Evolutionary conservation across 2,888 invertebrate species (phyloP), one percentile per base, ranked within the genome.

Genomic region (Lagria hirta): DNA sequence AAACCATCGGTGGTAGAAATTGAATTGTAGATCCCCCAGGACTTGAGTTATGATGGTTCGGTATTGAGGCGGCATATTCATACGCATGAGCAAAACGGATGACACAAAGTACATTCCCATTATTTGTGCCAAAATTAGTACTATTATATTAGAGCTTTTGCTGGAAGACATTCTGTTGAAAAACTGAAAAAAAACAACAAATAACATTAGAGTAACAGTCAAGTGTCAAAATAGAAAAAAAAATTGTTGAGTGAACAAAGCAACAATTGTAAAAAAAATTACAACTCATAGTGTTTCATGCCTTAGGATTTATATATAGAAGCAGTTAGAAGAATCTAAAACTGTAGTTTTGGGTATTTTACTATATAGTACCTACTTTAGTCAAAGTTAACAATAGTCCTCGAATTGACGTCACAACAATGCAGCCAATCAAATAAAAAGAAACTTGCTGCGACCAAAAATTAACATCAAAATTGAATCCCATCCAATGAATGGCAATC

Each of bases 81-180:
- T 99, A 16, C 99, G 77, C 86, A 99, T 94, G 22, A 99, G 74
- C 0, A 99, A 78, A 0, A 99, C 98, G 0, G 94, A 96, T 0
- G 97, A 97, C 36, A 98, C 93, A 74, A 99, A 99, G 69, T 99
- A 99, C 98, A 99, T 99, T 21, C 98, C 98, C 99, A 99, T 99
- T 59, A 99, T 90, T 75, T 99, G 97, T 1, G 98, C 99, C 24
- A 99, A 75, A 51, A 95, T 86, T 33, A 99, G 73, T 2, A 99
- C 98, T 55, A 99, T 97, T 40, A 99, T 88, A 70, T 98, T 98
- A 5, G 98, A 98, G 2, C 97, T 98, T 72, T 98, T 98, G 56
- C 92, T 95, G 58, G 96, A 98, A 0, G 98, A 97, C 64, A 99
- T 96, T 62, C 96, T 94, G 75, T 99, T 97, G 79, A 99, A 99